Evolutionary conservation across 2,888 invertebrate genomes (phyloP).

Genomic region (Candidula unifasciata): DNA sequence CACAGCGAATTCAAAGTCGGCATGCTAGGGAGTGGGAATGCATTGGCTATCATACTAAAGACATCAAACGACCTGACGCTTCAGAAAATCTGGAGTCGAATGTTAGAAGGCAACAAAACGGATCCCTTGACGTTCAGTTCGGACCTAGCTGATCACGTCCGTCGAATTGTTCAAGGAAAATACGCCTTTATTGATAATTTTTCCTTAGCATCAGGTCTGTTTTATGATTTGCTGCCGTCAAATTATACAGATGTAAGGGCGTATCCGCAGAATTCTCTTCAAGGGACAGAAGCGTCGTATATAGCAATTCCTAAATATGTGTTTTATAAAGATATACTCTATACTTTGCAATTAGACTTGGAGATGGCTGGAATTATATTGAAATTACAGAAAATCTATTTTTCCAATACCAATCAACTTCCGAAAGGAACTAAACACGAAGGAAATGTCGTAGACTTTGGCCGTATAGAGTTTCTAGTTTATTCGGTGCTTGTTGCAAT

Average conservation of each 20-base stretch:
- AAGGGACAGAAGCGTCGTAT: slow-evolving; percentile 3
- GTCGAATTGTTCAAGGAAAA: background rate
- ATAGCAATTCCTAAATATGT: slow-evolving; percentile 11
- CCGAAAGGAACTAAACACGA: background rate
- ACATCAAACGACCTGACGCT: slow-evolving; percentile 2
- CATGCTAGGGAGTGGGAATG: background rate
- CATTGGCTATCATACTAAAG: background rate
- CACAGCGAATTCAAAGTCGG: slow-evolving; percentile 26
- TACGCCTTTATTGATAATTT: slow-evolving; percentile 39
- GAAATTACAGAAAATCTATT: background rate
- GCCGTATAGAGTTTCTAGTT: slow-evolving; percentile 13
- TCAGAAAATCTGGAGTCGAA: background rate
- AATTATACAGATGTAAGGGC: slow-evolving; percentile 26
- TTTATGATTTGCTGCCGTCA: background rate
- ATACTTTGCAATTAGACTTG: background rate
- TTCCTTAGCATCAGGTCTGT: slow-evolving; percentile 4
- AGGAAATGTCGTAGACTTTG: background rate
- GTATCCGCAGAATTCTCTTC: background rate
- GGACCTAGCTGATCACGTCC: background rate
- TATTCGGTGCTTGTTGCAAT: background rate
- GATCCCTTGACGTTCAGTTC: slow-evolving; percentile 22
- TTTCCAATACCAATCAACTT: background rate
- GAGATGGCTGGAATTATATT: slow-evolving; percentile 23
- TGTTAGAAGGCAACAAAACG: background rate
- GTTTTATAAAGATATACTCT: slow-evolving; percentile 6